Base-by-base conservation (phyloP, 2,888 invertebrate genomes). In the Latheticus oryzae region DNA sequence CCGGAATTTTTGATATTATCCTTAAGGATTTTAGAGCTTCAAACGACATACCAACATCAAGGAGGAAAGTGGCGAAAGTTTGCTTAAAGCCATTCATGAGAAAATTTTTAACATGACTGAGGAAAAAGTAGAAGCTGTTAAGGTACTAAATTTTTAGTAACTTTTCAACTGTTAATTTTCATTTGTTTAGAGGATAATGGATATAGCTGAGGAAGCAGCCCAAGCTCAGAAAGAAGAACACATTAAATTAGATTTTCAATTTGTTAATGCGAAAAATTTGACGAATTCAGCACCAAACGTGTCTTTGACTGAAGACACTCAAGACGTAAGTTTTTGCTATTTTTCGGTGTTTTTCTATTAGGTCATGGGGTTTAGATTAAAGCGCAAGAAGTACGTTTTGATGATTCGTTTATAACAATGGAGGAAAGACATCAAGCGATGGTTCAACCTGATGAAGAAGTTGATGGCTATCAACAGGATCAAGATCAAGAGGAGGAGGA, bases 41-140 rank as follows among this genome's bases (percentile, higher is more conserved):
- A 90, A 91, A 76, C 86, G 88, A 21, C 74, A 76, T 48, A 90
- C 89, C 73, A 85, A 87, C 65, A 82, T 87, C 26, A 84, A 90
- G 73, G 89, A 91, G 76, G 89, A 91, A 9, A 45, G 32, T 76
- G 92, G 95, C 2, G 84, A 85, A 67, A 85, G 87, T 70, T 81
- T 95, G 73, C 88, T 93, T 17, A 87, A 88, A 69, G 90, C 91
- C 62, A 93, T 95, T 82, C 88, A 91, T 5, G 87, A 88, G 64
- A 90, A 93, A 69, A 90, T 96, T 56, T 88, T 90, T 71, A 87
- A 86, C 47, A 93, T 95, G 90, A 90, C 94, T 88, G 90, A 90
- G 63, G 85, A 90, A 28, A 94, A 94, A 82, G 90, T 93, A 60
- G 89, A 91, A 66, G 93, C 95, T 5, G 91, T 95, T 17, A 86